A percentile compares a stretch with the other conserved stretches of the same genome.
Evolutionary conservation across 2,888 invertebrate genomes (phyloP).

Genomic region (Protodeltote pygarga): DNA sequence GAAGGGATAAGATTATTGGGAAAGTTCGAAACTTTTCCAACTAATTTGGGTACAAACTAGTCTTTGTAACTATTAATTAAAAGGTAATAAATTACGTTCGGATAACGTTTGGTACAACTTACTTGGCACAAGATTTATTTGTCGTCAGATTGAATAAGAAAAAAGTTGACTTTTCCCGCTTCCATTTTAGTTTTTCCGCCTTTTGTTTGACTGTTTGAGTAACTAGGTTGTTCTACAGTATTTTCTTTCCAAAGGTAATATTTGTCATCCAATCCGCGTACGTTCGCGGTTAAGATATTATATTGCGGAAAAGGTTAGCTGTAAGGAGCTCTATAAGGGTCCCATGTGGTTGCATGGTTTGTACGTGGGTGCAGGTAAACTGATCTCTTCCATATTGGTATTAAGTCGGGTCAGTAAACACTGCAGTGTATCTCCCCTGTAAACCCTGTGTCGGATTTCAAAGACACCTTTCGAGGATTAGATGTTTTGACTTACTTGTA

Average conservation of each 20-base stretch:
- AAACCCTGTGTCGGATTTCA: slow-evolving; percentile 10
- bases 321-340: slow-evolving; percentile 11
- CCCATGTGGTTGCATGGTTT: slow-evolving; percentile 23
- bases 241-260: slow-evolving; percentile 1
- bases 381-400: slow-evolving; percentile 38
- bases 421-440: slow-evolving; percentile 11
- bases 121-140: slow-evolving; percentile 26
- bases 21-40: slow-evolving; percentile 37
- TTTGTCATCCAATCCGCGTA: slow-evolving; percentile 24
- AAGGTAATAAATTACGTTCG: slow-evolving; percentile 38
- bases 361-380: slow-evolving; percentile 26
- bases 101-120: slow-evolving; percentile 16
- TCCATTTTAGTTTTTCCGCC: slow-evolving; percentile 15
- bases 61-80: slow-evolving; percentile 37
- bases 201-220: slow-evolving; percentile 11
- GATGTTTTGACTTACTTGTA: background rate
- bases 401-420: slow-evolving; percentile 36
- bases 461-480: background rate
- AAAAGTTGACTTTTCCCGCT: slow-evolving; percentile 26
- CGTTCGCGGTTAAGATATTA: slow-evolving; percentile 31
- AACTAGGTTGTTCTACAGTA: background rate
- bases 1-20: slow-evolving; percentile 57
- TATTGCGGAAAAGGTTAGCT: slow-evolving; percentile 35
- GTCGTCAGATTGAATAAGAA: slow-evolving; percentile 23
- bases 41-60: slow-evolving; percentile 37